Evolutionary conservation across 2,113 vertebrate species (phyloP), one percentile per base, ranked within the genome.

Genomic region (Chauna torquata): DNA sequence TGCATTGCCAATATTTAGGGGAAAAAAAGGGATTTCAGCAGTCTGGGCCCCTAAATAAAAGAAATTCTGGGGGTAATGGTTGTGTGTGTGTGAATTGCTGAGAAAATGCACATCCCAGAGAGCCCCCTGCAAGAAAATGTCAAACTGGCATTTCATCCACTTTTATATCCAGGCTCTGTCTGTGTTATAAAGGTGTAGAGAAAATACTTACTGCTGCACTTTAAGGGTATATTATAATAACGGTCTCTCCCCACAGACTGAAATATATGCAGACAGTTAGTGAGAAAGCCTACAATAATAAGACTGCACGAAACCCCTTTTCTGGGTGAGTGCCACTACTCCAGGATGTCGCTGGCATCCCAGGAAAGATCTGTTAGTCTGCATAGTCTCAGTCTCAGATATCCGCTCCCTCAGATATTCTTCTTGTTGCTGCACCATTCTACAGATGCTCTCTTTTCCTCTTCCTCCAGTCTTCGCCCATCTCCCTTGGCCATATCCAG

Each of bases 301-400:
- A 30, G 24, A 62, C 55, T 69, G 30, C 1, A 34, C 0, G 1
- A 59, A n/a, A 52, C 64, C 5, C 24, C 1, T 4, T 82, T 76
- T 74, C 44, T 22, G 62, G 8, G 19, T 78, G 42, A 57, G 23
- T 12, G 3, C 6, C 34, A 14, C 34, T 42, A 9, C 25, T n/a
- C 25, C 20, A 70, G 59, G 49, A 40, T 32, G 44, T 17, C 34
- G 4, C 45, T 84, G 77, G 55, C 59, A 93, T 15, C 50, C 24
- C 69, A 66, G 27, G 34, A 64, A 30, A 9, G 16, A 24, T 32
- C 44, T 64, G 42, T 18, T 72, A 62, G 5, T 38, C n/a, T 42
- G 7, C 40, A 49, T 38, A 45, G 5, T 42, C 54, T 93, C 34
- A 50, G 12, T 5, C n/a, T n/a, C n/a, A n/a, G n/a, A n/a, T n/a